Evolutionary conservation across 35 echinoderm and acorn worm species (phyloP), one percentile per base, ranked within the genome.

Genomic region (Nesometra sesokonis): DNA sequence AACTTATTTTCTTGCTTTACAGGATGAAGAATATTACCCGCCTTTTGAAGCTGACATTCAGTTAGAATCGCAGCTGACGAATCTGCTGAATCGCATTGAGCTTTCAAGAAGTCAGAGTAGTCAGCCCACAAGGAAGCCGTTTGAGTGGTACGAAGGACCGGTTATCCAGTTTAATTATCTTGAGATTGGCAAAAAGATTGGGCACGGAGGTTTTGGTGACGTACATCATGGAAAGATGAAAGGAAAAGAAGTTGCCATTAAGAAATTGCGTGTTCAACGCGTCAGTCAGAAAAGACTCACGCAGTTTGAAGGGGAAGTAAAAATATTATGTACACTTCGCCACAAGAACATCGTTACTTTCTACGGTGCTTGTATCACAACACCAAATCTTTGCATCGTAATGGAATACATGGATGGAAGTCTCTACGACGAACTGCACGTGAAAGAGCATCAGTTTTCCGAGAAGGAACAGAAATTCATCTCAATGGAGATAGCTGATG

Each of bases 301-400:
- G 30, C 78, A 89, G 47, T 89, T 89, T 37, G 52, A 80, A 31
- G 88, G 84, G 0, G 88, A 89, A 57, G 52, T 89, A 19, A 13
- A 36, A 35, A 38, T 89, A 32, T 83, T 89, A 39, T 83, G 88
- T 78, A 29, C 27, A n/a, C 82, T 89, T n/a, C 32, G 78, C 7
- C 88, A 89, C 43, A 76, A 82, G 33, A 82, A 89, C 35, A 89
- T 89, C 52, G 76, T 89, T 30, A 89, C 52, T 19, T 89, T 89
- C 36, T 34, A 84, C 13, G 88, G 88, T 30, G 88, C 88, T 27
- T 84, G 88, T 77, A 52, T 89, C n/a, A 76, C 76, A 29, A 89
- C 88, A 84, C 88, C 88, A 57, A 89, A 89, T 35, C 88, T 89
- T 21, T 81, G 80, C 81, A 89, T 89, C 39, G 80, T 89, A 36